Base-by-base conservation (phyloP, 2,113 vertebrate genomes). In the Cepphus grylle region DNA sequence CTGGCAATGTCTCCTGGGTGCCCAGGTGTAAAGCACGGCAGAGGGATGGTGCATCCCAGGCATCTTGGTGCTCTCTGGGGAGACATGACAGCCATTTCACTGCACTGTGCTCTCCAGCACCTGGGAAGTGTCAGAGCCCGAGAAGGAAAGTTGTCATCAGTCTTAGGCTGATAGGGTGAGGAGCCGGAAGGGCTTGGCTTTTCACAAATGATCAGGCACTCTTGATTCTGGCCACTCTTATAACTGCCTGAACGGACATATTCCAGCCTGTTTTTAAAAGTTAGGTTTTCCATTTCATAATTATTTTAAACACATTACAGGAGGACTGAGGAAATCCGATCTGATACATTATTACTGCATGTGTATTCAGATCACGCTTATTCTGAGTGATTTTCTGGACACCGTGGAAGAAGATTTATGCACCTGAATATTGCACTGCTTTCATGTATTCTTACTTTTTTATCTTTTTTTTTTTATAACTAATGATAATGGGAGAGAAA, bases 1-100 rank as follows among this genome's bases (percentile, higher is more conserved):
- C 45, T 6, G 0, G 9, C 34, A 56, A 56, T 9, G 32, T 45
- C 38, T 58, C 22, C 11, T 63, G 16, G 18, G 26, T n/a, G 13
- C 11, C 8, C 14, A 40, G 49, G 32, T 43, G 36, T 43, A 17
- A 16, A 34, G 72, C 69, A 2, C 8, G 7, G 18, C 5, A 59
- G 8, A 78, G 38, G 32, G 21, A 2, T 25, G 34, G 42, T 19
- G 5, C 6, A 15, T 52, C n/a, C 27, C 65, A 79, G 40, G 4
- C 22, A 20, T 0, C 43, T 3, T 11, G 1, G 13, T 6, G 63
- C 29, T 27, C 42, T 22, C 53, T 2, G 34, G 72, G 62, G 58
- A 45, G 14, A 4, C 5, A 0, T 4, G 3, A 13, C 12, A 77
- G 45, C 53, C 17, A 0, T 56, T n/a, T 4, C 26, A 1, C 73